Conservation (phyloP, 2,888 invertebrate species). For the Drosophila yooni region DNA sequence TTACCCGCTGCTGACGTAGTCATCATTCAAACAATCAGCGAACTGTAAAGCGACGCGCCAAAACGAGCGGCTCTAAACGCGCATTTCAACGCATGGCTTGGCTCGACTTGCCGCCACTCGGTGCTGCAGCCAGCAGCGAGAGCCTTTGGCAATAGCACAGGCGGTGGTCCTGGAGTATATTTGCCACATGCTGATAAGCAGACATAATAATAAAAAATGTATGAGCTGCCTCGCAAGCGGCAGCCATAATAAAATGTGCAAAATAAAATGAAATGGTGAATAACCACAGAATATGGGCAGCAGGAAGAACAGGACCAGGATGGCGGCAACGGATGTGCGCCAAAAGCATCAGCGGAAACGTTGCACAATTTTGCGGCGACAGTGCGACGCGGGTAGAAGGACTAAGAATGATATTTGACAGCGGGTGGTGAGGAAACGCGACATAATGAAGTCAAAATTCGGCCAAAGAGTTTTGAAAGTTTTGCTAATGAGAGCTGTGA, state of each 20-base stretch:
- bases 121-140: slow-evolving; percentile 16
- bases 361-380: slow-evolving; percentile 78
- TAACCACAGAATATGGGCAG: slow-evolving; percentile 55
- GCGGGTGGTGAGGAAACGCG: slow-evolving; percentile 47
- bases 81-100: slow-evolving; percentile 75
- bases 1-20: slow-evolving; percentile 54
- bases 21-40: slow-evolving; percentile 79
- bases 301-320: slow-evolving; percentile 34
- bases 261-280: slow-evolving; percentile 77
- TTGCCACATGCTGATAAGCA: slow-evolving; percentile 79
- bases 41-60: slow-evolving; percentile 74
- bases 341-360: slow-evolving; percentile 75
- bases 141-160: slow-evolving; percentile 26
- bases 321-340: slow-evolving; percentile 75
- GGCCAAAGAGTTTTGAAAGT: slow-evolving; percentile 73
- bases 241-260: slow-evolving; percentile 78
- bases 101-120: slow-evolving; percentile 21
- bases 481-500: slow-evolving; percentile 74
- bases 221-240: slow-evolving; percentile 70
- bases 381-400: slow-evolving; percentile 33
- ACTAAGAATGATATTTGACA: not conserved
- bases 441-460: slow-evolving; percentile 78
- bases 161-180: slow-evolving; percentile 69
- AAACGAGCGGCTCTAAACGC: slow-evolving; percentile 77
- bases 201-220: slow-evolving; percentile 79